These are phyloP conservation scores for Diachrysia chrysitis DNA, from an alignment of 2,888 invertebrate genomes.

Conservation along the genomic window DNA sequence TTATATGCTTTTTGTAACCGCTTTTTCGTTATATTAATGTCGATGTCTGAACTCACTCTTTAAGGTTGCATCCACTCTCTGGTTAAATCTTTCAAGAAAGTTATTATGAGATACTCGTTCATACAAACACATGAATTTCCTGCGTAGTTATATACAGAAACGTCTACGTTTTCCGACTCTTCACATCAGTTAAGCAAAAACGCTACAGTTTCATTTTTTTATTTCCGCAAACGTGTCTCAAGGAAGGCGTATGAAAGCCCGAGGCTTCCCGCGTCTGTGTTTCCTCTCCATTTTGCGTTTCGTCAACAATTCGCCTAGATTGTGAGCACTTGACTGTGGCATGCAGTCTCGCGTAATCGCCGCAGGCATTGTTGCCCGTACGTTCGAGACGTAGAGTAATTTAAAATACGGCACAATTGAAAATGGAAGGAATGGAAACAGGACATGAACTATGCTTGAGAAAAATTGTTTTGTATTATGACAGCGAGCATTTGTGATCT, in stretches of 20 bases:
- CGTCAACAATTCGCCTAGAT: conserved; percentile 58
- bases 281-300: conserved; percentile 51
- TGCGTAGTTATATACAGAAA: background rate
- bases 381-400: conserved; percentile 40
- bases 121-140: background rate
- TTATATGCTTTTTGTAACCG: background rate
- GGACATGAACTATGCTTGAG: conserved; percentile 12
- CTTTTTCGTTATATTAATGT: no score
- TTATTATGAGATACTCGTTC: background rate
- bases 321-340: conserved; percentile 58
- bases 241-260: conserved; percentile 50
- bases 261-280: conserved; percentile 39
- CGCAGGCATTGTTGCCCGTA: conserved; percentile 49
- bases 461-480: conserved; percentile 9
- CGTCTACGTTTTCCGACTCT: background rate
- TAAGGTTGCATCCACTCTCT: background rate
- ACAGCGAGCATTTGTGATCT: background rate
- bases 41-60: no score
- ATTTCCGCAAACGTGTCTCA: conserved; percentile 27
- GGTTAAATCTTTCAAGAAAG: no score
- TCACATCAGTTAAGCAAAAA: conserved; percentile 14
- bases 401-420: conserved; percentile 45
- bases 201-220: conserved; percentile 17
- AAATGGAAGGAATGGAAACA: conserved; percentile 33
- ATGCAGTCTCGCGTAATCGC: conserved; percentile 56